phyloP scores from a whole-genome alignment of 1,140 invertebrate genomes.

The Hesperophylax magnus region DNA sequence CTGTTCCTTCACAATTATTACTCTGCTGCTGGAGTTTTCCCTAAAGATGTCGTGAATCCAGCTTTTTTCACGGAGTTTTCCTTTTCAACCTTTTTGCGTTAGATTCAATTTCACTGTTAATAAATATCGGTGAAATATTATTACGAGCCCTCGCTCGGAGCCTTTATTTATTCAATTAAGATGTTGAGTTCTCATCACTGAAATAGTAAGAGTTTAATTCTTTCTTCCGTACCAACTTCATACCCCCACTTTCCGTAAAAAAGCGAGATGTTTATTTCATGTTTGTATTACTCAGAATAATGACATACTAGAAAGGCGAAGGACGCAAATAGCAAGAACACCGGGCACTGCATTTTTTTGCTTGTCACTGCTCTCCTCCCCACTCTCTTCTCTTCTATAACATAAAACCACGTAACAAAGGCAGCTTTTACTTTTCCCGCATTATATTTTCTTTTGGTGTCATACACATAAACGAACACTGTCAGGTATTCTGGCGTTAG shows the following conservation, averaged over 20 bases:
- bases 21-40: conserved; percentile 40
- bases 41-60: conserved; percentile 38
- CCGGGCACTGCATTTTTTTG: conserved; percentile 27
- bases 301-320: background rate
- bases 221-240: too few species aligned
- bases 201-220: background rate
- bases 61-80: conserved; percentile 2
- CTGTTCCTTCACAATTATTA: conserved; percentile 50
- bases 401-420: conserved; percentile 25
- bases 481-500: conserved; percentile 8
- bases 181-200: too few species aligned
- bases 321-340: conserved; percentile 1
- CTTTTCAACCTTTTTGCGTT: conserved; percentile 29
- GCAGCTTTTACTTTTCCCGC: background rate
- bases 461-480: conserved; percentile 34
- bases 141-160: too few species aligned
- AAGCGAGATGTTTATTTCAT: background rate
- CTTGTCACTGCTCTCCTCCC: background rate
- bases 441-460: conserved; percentile 41
- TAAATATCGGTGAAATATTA: conserved; percentile 9
- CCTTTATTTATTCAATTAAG: too few species aligned
- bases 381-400: background rate
- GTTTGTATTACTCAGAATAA: background rate
- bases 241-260: too few species aligned
- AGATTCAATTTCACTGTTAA: conserved; percentile 32